Evolutionary conservation across 2,113 vertebrate species (phyloP).

Genomic region (Lathamus discolor): DNA sequence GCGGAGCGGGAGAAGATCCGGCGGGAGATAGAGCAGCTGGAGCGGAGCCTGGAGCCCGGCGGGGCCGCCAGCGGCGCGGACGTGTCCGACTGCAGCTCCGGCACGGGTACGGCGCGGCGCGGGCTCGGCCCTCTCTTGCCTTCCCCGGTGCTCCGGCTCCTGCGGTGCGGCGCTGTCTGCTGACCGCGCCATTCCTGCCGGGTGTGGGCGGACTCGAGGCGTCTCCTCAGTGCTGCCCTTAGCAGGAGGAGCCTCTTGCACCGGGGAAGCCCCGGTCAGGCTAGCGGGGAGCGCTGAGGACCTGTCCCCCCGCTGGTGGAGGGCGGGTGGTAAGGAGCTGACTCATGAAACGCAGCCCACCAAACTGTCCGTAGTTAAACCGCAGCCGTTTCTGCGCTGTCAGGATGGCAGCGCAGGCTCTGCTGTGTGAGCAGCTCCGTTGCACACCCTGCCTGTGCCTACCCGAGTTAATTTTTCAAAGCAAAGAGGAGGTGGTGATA

Average conservation of each 20-base stretch:
- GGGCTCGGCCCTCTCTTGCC: not conserved
- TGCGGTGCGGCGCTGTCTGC: too few relatives aligned
- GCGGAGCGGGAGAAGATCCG: slow-evolving; percentile 75
- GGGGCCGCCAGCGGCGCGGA: not conserved
- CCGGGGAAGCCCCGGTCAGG: not conserved
- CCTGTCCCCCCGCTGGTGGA: not conserved
- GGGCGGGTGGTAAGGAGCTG: not conserved
- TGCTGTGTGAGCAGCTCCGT: fast-evolving
- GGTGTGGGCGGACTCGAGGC: not conserved
- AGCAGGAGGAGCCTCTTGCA: not conserved
- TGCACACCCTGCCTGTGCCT: not conserved
- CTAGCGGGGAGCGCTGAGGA: not conserved
- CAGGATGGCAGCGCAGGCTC: not conserved
- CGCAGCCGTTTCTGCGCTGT: not conserved
- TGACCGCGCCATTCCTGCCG: too few relatives aligned
- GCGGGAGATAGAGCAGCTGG: slow-evolving; percentile 76
- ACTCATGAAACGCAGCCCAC: not conserved
- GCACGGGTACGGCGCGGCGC: slow-evolving; percentile 13
- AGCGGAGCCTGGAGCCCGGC: slow-evolving; percentile 69
- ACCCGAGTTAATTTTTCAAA: fast-evolving
- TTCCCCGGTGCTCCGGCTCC: not conserved
- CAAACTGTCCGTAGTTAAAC: not conserved
- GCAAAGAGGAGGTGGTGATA: fast-evolving
- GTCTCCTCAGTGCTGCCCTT: not conserved
- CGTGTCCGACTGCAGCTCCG: slow-evolving; percentile 24